These are phyloP conservation scores for Clarias magur DNA, from an alignment of 2,113 vertebrate species.

Conservation along the genomic window DNA sequence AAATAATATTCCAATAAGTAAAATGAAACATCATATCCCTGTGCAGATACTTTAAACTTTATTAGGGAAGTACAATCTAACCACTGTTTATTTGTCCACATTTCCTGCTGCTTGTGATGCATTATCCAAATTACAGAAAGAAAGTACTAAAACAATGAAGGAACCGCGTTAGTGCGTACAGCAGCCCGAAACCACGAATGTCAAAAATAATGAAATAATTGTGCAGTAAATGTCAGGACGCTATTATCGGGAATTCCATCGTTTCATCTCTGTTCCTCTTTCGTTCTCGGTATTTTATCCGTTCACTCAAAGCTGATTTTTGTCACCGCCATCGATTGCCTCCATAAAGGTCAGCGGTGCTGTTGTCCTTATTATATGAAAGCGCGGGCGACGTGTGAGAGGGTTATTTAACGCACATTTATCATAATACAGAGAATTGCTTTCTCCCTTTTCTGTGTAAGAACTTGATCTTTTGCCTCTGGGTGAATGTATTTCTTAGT, in stretches of 20 bases:
- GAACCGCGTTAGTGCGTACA: background rate
- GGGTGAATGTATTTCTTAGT: background rate
- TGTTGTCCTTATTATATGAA: background rate
- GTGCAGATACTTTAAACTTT: background rate
- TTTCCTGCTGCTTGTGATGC: background rate
- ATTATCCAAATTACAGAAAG: background rate
- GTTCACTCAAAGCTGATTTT: background rate
- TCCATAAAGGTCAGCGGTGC: conserved; percentile 12
- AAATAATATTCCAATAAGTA: background rate
- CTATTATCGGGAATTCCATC: background rate
- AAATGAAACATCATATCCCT: background rate
- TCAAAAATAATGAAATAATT: background rate
- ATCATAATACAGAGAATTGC: background rate
- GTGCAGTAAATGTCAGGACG: background rate
- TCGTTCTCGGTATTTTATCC: background rate
- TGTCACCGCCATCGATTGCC: conserved; percentile 1
- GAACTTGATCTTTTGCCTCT: background rate
- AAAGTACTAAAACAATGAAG: background rate
- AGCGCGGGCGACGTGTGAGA: background rate
- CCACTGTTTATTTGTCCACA: too few species aligned
- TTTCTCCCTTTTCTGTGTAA: background rate
- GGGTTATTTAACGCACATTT: conserved; percentile 9
- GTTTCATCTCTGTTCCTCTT: background rate
- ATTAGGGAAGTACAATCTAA: background rate
- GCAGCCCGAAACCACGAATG: background rate